A percentile compares a stretch with the other conserved stretches of the same genome.
Evolutionary conservation across 2,797 vertebrate genomes (phyloP).

Genomic region (Nannoperca australis): DNA sequence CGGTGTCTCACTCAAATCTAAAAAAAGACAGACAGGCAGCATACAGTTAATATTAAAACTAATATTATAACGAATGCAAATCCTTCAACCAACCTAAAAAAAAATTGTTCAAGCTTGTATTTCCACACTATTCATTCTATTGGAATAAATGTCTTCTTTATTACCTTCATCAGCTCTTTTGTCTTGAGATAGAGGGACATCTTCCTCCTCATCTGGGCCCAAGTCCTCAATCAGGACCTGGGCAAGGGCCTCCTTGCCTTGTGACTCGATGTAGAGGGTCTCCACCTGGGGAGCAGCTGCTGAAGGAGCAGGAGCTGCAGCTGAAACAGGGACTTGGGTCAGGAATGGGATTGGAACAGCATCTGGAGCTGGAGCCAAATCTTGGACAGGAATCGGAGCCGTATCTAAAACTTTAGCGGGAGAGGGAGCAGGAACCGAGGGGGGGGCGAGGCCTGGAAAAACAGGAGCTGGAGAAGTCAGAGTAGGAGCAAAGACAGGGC

Average conservation of each 20-base stretch:
- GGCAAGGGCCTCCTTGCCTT: conserved; percentile 46
- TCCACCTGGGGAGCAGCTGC: conserved; percentile 45
- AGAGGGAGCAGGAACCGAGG: conserved; percentile 14
- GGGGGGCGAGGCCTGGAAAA: conserved; percentile 17
- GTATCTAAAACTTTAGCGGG: conserved; percentile 2
- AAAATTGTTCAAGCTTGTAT: neutral
- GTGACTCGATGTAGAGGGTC: conserved; percentile 31
- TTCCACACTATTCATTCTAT: conserved; percentile 1
- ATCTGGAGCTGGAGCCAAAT: conserved; percentile 12
- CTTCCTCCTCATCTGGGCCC: conserved; percentile 70
- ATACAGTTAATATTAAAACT: neutral
- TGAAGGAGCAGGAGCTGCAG: conserved; percentile 13
- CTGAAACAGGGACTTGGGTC: conserved; percentile 29
- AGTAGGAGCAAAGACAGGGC: conserved; percentile 17
- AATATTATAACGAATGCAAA: neutral
- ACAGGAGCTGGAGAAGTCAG: conserved; percentile 23
- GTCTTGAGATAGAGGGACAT: conserved; percentile 49
- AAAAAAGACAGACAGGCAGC: conserved; percentile 49
- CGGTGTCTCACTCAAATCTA: conserved; percentile 79
- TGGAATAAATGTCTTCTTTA: conserved; percentile 45
- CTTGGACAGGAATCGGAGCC: conserved; percentile 12
- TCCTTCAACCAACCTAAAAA: neutral
- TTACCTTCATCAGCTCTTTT: conserved; percentile 71
- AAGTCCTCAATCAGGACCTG: conserved; percentile 82
- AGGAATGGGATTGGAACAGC: conserved; percentile 4